These are phyloP conservation scores for Drosophila orena DNA, from an alignment of 1,140 invertebrate species.

Conservation along the genomic window DNA sequence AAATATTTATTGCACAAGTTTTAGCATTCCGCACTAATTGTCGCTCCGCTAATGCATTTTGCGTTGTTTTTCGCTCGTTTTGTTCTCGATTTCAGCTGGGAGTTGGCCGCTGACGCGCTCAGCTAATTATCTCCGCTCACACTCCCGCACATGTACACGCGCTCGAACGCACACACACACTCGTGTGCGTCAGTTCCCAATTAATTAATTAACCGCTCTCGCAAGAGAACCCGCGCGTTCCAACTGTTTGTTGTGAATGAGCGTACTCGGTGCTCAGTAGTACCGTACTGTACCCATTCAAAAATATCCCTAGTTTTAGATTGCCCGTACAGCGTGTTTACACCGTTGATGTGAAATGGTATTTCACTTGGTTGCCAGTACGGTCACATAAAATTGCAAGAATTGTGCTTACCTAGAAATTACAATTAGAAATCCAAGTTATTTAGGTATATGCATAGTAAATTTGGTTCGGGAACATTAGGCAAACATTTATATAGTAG, in stretches of 20 bases:
- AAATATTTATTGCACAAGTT: slow-evolving; percentile 39
- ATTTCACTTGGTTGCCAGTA: no score
- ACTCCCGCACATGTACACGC: slow-evolving; percentile 45
- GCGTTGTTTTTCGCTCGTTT: slow-evolving; percentile 44
- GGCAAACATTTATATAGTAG: no score
- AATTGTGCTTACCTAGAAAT: no score
- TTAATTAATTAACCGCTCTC: slow-evolving; percentile 12
- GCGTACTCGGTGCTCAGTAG: not conserved
- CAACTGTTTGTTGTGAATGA: slow-evolving; percentile 7
- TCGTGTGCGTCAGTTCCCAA: slow-evolving; percentile 22
- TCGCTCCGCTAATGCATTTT: slow-evolving; percentile 32
- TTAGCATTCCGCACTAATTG: slow-evolving; percentile 22
- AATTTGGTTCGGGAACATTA: no score
- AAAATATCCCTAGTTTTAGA: no score
- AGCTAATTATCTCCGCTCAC: slow-evolving; percentile 58
- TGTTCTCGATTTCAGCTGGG: slow-evolving; percentile 66
- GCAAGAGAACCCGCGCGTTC: slow-evolving; percentile 10
- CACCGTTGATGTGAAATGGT: no score
- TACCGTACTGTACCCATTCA: no score
- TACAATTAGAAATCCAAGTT: no score
- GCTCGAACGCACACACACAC: slow-evolving; percentile 37
- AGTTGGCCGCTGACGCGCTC: slow-evolving; percentile 66
- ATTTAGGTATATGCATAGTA: no score
- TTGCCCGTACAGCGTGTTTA: no score
- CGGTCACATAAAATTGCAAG: no score